A percentile compares a stretch with the other conserved stretches of the same genome.
phyloP scores from a whole-genome alignment of 2,888 invertebrate species.

The Ariolimax columbianus region DNA sequence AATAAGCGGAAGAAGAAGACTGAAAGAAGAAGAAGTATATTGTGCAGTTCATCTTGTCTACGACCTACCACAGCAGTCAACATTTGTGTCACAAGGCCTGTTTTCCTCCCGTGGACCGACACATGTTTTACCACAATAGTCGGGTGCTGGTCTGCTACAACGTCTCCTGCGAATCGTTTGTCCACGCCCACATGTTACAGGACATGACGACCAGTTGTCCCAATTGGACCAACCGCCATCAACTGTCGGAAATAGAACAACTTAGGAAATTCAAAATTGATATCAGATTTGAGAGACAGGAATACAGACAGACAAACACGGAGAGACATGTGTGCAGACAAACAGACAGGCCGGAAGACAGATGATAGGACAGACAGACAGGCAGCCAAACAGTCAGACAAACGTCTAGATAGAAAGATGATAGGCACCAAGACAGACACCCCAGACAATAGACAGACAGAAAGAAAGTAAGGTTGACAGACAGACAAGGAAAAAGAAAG shows the following conservation, averaged over 20 bases:
- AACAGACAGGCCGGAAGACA: too few species aligned
- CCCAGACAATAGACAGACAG: too few species aligned
- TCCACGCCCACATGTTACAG: conserved; percentile 38
- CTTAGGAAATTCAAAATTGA: neutral
- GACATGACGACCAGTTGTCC: conserved; percentile 28
- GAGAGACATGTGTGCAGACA: too few species aligned
- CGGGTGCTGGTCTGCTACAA: conserved; percentile 33
- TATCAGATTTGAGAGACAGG: neutral
- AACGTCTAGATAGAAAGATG: too few species aligned
- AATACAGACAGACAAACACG: neutral
- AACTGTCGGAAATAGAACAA: conserved; percentile 14
- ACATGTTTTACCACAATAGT: conserved; percentile 34
- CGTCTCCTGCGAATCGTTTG: conserved; percentile 20
- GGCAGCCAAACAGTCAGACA: neutral
- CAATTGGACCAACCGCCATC: conserved; percentile 42
- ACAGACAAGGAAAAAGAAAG: too few species aligned
- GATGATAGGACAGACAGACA: too few species aligned
- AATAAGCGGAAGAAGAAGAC: too few species aligned
- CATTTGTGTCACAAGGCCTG: neutral
- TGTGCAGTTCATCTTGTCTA: neutral
- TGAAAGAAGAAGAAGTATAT: too few species aligned
- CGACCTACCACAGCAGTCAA: conserved; percentile 37
- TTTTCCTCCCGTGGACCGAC: conserved; percentile 5
- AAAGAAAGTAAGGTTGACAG: too few species aligned
- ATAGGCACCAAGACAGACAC: too few species aligned